Evolutionary conservation across 2,888 invertebrate genomes (phyloP).

Genomic region (Andrena dorsata): DNA sequence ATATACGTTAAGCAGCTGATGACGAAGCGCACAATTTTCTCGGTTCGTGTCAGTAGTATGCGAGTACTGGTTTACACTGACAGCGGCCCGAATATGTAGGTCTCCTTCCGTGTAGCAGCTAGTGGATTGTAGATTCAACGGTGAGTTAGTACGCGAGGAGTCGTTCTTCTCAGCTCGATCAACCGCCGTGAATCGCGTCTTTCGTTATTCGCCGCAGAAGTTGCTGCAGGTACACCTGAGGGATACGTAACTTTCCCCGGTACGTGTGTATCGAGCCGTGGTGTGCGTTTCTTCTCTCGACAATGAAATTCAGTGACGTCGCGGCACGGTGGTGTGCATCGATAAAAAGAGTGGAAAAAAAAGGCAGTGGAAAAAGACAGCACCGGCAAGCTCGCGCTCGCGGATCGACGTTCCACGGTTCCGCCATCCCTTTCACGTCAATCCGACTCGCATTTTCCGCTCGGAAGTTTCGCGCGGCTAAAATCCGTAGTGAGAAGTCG

Average conservation of each 20-base stretch:
- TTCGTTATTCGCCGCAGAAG: conserved; percentile 7
- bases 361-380: background rate
- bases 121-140: background rate
- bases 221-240: conserved; percentile 10
- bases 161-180: conserved; percentile 4
- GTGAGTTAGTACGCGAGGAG: conserved; percentile 12
- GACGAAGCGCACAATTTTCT: too few species aligned
- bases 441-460: conserved; percentile 56
- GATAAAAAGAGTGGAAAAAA: conserved; percentile 3
- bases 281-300: conserved; percentile 9
- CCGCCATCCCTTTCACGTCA: conserved; percentile 52
- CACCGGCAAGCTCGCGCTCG: conserved; percentile 30
- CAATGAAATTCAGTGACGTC: conserved; percentile 30
- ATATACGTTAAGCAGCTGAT: too few species aligned
- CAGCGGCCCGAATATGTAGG: too few species aligned
- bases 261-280: background rate
- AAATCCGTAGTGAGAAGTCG: conserved; percentile 48
- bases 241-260: conserved; percentile 7
- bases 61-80: too few species aligned
- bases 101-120: background rate
- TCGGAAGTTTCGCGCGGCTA: conserved; percentile 47
- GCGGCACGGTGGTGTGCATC: conserved; percentile 10
- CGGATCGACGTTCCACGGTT: conserved; percentile 45
- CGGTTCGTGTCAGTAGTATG: too few species aligned
- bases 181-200: conserved; percentile 6